Percentiles rank a stretch among this genome's conserved stretches.
These are phyloP conservation scores for Butorides virescens DNA, from an alignment of 2,113 vertebrate genomes.

Conservation along the genomic window DNA sequence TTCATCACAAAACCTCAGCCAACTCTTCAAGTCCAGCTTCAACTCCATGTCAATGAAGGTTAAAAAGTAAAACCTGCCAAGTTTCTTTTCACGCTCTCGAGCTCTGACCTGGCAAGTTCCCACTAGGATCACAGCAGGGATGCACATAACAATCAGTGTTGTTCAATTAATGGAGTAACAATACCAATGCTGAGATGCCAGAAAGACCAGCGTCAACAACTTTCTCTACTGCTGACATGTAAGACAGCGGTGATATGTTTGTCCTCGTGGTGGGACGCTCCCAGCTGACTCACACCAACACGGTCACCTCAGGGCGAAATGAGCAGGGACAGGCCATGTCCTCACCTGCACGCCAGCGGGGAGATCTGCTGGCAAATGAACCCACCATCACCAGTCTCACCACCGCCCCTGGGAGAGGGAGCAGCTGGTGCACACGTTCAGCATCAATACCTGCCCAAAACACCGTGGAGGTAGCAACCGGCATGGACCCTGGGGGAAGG, in stretches of 20 bases:
- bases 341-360: accelerated
- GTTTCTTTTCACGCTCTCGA: background rate
- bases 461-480: accelerated
- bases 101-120: background rate
- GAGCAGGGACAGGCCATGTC: accelerated
- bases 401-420: background rate
- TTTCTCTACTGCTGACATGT: background rate
- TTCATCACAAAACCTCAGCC: background rate
- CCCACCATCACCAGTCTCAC: background rate
- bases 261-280: accelerated
- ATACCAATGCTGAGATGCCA: background rate
- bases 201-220: background rate
- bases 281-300: background rate
- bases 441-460: background rate
- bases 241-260: background rate
- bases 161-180: background rate
- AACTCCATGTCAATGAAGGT: background rate
- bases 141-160: too few relatives aligned
- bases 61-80: background rate
- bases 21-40: background rate
- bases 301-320: accelerated
- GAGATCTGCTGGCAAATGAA: background rate
- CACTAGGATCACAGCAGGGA: accelerated
- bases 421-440: background rate
- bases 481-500: background rate